Base-by-base conservation (phyloP, 2,888 invertebrate genomes). In the Polyommatus iphigenia region DNA sequence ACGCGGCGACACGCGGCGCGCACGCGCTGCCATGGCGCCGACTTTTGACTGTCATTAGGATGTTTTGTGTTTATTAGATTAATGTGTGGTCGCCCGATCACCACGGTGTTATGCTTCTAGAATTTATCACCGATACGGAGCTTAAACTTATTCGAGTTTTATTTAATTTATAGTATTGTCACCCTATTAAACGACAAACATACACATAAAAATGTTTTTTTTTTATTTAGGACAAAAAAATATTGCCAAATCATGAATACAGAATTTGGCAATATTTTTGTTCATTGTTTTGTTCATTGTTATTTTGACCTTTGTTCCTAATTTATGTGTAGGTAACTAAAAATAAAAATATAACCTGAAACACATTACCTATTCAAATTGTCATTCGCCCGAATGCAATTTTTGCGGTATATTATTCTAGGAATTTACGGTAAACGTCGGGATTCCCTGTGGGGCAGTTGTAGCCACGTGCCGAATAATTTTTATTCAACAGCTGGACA, bases 21-120 rank as follows among this genome's bases (percentile, higher is more conserved):
- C 93, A 90, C 92, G 91, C 89, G 90, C 83, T 86, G 81, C 80
- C 80, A 86, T 87, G 87, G 89, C 86, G 87, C 85, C 83, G 83
- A 82, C 85, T 83, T 83, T 85, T 85, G 85, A 84, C 87, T 85
- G 84, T 84, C 87, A 86, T 86, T 85, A 86, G 80, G 80, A 87
- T 91, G 89, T 90, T 86, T 87, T 86, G 86, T 87, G 86, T 85
- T 86, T 83, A 87, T 87, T 86, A 86, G 85, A 87, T 87, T 87
- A 86, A 86, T 85, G 86, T 85, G 87, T 82, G 85, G 84, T 84
- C 81, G 84, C 82, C 78, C 80, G 78, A 81, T 82, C 82, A 81
- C 79, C 81, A 82, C 75, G 78, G 79, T 71, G 41, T 62, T 67
- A 50, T 75, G 50, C 29, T 24, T 18, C 54, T 75, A 50, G 29